Evolutionary conservation across 2,888 invertebrate genomes (phyloP), one percentile per base, ranked within the genome.

Genomic region (Tetrapedia diversipes): DNA sequence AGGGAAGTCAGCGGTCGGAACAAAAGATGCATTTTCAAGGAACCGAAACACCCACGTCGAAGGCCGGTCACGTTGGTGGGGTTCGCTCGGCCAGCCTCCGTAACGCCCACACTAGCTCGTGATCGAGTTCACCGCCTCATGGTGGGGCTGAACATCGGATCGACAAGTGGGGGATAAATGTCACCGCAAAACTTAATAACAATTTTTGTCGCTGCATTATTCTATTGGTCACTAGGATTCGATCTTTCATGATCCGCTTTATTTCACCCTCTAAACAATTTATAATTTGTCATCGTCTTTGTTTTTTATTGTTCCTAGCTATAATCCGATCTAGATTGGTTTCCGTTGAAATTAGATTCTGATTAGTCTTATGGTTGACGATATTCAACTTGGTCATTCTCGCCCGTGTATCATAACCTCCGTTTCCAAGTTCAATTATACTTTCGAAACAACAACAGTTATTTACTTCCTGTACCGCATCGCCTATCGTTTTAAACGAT

Each of bases 91-190:
- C 87, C 88, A 80, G 86, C 86, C 85, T 77, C 82, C 65, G 86
- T 68, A 84, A 86, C 88, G 88, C 88, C 88, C 84, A 87, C 79
- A 64, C 79, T 80, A 67, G 67, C 76, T 82, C 66, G 63, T 72
- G 47, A 71, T 73, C 65, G 53, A 72, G 71, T 74, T 22, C 66
- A 64, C 7, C 34, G 56, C 41, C 10, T n/a, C 24, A 7, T 53
- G 56, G 79, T 69, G 79, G 74, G 65, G 69, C 10, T 43, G n/a
- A 11, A 4, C 56, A 41, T 43, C 27, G 24, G n/a, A 24, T 39
- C 19, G 0, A 27, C n/a, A 32, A 47, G 75, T 75, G 65, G 74
- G 74, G 64, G 37, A 64, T 73, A 43, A 73, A 64, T 51, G 45
- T 63, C 51, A 41, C 66, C 11, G 3, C 7, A 19, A 19, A 4